Percentiles rank a stretch among this genome's conserved stretches.
These are phyloP conservation scores for Nyctibius grandis DNA, from an alignment of 2,797 vertebrate genomes.

Conservation along the genomic window DNA sequence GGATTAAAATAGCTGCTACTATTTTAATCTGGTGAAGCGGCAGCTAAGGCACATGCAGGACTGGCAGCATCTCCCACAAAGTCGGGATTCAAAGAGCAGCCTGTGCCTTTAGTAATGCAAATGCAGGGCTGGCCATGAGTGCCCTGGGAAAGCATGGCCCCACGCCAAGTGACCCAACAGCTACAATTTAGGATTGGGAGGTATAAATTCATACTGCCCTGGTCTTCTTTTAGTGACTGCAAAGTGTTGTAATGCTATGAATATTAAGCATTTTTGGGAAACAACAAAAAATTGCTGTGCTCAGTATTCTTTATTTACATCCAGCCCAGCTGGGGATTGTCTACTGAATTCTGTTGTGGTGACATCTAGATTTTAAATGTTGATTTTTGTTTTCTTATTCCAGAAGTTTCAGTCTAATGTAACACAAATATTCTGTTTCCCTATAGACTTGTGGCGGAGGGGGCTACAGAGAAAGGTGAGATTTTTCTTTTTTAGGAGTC, in stretches of 20 bases:
- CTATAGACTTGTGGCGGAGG: background rate
- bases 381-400: background rate
- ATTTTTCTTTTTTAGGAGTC: background rate
- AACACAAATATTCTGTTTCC: background rate
- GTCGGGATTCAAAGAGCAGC: background rate
- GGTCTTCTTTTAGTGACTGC: background rate
- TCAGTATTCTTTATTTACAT: background rate
- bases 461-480: background rate
- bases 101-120: background rate
- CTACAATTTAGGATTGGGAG: background rate
- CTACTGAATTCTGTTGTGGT: background rate
- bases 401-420: background rate
- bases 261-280: background rate
- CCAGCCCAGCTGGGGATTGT: background rate
- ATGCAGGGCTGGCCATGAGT: background rate
- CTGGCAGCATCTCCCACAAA: slow-evolving; percentile 5
- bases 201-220: background rate
- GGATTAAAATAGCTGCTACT: slow-evolving; percentile 56
- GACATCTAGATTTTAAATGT: background rate
- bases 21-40: background rate
- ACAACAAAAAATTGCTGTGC: background rate
- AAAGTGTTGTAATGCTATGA: background rate
- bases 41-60: background rate
- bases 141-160: background rate
- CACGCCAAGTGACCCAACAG: background rate